Conservation (phyloP, 2,113 vertebrate genomes). For the Mastomys coucha region DNA sequence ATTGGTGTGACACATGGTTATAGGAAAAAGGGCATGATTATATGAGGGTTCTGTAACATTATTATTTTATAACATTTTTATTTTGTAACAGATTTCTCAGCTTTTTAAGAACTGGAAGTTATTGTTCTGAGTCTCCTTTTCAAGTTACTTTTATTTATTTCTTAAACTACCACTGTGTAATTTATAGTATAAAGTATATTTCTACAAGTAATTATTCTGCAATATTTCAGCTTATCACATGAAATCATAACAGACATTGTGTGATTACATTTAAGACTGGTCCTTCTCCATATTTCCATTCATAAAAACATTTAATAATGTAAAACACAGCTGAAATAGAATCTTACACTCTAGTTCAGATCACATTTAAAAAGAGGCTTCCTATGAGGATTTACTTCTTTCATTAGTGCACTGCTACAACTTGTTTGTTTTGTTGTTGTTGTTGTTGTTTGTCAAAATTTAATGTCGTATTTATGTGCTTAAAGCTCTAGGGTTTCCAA, state of each 20-base stretch:
- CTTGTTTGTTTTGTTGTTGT: slow-evolving; percentile 24
- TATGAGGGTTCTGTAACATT: background rate
- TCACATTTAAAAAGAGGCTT: slow-evolving; percentile 41
- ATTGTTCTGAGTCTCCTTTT: background rate
- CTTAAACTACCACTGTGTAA: background rate
- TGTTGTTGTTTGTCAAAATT: slow-evolving; percentile 48
- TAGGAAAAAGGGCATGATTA: background rate
- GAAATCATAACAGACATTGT: background rate
- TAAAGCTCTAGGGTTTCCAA: slow-evolving; percentile 36
- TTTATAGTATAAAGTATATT: background rate
- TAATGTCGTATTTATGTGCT: slow-evolving; percentile 52
- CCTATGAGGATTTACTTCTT: slow-evolving; percentile 32
- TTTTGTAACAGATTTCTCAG: background rate
- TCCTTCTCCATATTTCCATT: background rate
- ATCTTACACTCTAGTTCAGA: background rate
- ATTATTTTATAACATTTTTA: background rate
- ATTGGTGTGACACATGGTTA: background rate
- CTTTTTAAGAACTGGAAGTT: background rate
- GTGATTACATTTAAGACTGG: slow-evolving; percentile 10
- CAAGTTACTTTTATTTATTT: background rate
- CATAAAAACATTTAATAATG: slow-evolving; percentile 32
- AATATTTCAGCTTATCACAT: background rate
- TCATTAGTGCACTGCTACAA: slow-evolving; percentile 22
- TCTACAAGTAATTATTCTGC: background rate
- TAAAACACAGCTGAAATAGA: background rate